These are phyloP conservation scores for Cyclargus thomasi DNA, from an alignment of 1,140 invertebrate genomes.

Conservation along the genomic window DNA sequence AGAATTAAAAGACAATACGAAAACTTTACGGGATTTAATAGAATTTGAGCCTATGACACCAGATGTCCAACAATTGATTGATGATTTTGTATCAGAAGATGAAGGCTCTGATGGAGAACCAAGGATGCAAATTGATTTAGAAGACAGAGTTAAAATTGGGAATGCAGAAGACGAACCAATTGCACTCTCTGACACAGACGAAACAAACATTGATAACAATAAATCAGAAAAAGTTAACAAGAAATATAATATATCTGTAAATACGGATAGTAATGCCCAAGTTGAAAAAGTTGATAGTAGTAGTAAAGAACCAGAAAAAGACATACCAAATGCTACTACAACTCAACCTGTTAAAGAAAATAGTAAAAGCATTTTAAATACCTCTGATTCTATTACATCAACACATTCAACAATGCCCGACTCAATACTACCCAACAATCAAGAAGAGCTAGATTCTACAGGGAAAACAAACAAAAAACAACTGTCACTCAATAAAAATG, in stretches of 20 bases:
- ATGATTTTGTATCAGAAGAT: conserved; percentile 53
- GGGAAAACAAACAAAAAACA: conserved; percentile 21
- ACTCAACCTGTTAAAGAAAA: conserved; percentile 10
- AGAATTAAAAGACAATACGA: conserved; percentile 29
- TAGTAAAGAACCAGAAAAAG: background rate
- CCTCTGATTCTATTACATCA: conserved; percentile 15
- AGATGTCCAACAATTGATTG: conserved; percentile 47
- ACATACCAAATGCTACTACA: background rate
- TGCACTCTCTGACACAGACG: conserved; percentile 27
- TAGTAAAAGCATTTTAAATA: conserved; percentile 16
- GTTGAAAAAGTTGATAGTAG: conserved; percentile 15
- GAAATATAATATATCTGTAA: background rate
- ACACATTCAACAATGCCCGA: conserved; percentile 34
- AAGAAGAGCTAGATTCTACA: conserved; percentile 44
- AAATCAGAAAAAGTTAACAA: background rate
- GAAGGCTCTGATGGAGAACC: conserved; percentile 40
- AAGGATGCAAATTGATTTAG: conserved; percentile 44
- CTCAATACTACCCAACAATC: conserved; percentile 55
- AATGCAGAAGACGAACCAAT: conserved; percentile 15
- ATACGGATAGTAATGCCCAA: conserved; percentile 19
- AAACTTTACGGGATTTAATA: conserved; percentile 46
- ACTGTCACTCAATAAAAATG: conserved; percentile 17
- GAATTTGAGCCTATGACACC: conserved; percentile 53
- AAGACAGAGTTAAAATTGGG: conserved; percentile 16
- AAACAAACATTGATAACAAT: conserved; percentile 13